These are phyloP conservation scores for Polypedilum vanderplanki DNA, from an alignment of 1,140 invertebrate species.

Conservation along the genomic window DNA sequence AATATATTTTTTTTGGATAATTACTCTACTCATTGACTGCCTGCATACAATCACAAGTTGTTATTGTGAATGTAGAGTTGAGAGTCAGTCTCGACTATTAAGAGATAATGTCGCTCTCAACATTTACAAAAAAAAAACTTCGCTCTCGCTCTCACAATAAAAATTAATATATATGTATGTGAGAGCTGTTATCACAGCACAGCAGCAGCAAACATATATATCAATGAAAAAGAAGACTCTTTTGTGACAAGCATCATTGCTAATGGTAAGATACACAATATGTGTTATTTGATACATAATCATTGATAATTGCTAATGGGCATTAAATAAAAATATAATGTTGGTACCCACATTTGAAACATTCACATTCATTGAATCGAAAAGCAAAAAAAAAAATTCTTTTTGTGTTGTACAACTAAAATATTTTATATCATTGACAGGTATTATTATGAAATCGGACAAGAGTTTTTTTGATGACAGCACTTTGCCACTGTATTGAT, in stretches of 20 bases:
- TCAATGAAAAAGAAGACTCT: neutral
- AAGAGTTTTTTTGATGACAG: too few relatives aligned
- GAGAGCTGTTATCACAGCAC: neutral
- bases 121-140: neutral
- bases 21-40: conserved; percentile 1
- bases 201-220: neutral
- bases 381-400: neutral
- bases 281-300: conserved; percentile 13
- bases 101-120: conserved; percentile 1
- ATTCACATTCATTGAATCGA: too few relatives aligned
- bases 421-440: neutral
- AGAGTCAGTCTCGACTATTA: neutral
- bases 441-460: neutral
- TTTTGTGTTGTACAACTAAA: neutral
- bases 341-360: neutral
- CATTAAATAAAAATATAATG: neutral
- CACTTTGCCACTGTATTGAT: too few relatives aligned
- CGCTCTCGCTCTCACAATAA: neutral
- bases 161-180: neutral
- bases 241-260: neutral
- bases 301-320: conserved; percentile 5
- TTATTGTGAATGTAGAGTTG: neutral
- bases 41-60: conserved; percentile 5
- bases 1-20: conserved; percentile 21
- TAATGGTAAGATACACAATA: neutral